phyloP scores from a whole-genome alignment of 2,888 invertebrate species.

The Rutpela maculata region DNA sequence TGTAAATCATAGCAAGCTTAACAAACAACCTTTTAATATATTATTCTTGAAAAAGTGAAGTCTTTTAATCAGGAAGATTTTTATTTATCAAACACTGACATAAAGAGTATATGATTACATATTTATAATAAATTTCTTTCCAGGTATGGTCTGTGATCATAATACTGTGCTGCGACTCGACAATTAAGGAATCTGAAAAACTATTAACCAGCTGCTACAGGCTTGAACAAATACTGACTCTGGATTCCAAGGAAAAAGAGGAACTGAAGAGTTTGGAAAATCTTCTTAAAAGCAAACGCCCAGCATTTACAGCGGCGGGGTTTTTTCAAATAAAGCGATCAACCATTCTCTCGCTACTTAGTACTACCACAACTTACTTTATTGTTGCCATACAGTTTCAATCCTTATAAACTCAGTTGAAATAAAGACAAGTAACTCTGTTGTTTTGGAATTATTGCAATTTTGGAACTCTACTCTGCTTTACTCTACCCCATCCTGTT shows the following conservation, averaged over 20 bases:
- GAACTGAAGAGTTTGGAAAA: not conserved
- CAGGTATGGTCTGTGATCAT: not conserved
- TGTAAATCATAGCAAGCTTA: too few species aligned
- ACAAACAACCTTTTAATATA: too few species aligned
- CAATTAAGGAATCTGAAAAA: slow-evolving; percentile 5
- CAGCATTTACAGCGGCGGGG: slow-evolving; percentile 8
- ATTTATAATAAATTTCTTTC: not conserved
- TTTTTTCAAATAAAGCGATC: slow-evolving; percentile 7
- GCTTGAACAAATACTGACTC: not conserved
- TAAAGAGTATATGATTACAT: too few species aligned
- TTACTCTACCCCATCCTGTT: too few species aligned
- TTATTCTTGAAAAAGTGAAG: too few species aligned
- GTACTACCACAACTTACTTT: slow-evolving; percentile 15
- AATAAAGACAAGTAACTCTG: not conserved
- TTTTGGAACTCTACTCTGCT: too few species aligned
- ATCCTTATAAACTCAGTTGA: not conserved
- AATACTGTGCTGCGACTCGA: slow-evolving; percentile 28
- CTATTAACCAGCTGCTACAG: slow-evolving; percentile 7
- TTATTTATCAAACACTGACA: too few species aligned
- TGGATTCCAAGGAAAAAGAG: slow-evolving; percentile 1
- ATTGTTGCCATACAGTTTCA: slow-evolving; percentile 21
- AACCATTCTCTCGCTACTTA: not conserved
- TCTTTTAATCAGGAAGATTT: too few species aligned
- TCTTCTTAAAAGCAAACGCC: not conserved
- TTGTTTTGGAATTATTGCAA: too few species aligned